A percentile compares a stretch with the other conserved stretches of the same genome.
Evolutionary conservation across 2,888 invertebrate species (phyloP).

Genomic region (Spisula solida): DNA sequence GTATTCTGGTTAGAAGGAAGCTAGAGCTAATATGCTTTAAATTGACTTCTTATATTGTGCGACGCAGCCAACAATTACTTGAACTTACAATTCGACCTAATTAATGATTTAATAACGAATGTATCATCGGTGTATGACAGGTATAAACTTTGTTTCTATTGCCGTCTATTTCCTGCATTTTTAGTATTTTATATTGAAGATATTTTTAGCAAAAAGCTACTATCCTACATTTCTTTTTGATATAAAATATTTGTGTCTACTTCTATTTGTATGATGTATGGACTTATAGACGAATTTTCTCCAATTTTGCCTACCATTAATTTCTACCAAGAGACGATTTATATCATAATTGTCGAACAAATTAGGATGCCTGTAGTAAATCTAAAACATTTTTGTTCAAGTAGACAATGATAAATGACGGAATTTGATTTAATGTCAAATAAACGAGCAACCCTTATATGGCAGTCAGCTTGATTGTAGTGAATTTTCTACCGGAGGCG

Average conservation of each 20-base stretch:
- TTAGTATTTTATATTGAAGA: too few species aligned
- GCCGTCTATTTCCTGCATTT: not conserved
- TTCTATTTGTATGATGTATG: not conserved
- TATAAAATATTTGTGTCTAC: not conserved
- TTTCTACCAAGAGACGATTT: not conserved
- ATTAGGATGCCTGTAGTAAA: not conserved
- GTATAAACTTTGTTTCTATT: not conserved
- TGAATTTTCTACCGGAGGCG: not conserved
- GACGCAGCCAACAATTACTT: not conserved
- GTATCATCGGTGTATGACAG: not conserved
- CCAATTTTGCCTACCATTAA: not conserved
- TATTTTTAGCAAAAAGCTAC: not conserved
- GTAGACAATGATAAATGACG: not conserved
- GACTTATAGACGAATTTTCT: not conserved
- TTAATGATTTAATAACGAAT: conserved; percentile 1
- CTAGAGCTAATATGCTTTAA: too few species aligned
- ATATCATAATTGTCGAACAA: not conserved
- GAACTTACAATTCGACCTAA: not conserved
- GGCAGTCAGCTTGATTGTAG: not conserved
- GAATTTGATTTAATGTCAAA: not conserved
- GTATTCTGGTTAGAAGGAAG: not conserved
- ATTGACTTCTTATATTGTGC: not conserved
- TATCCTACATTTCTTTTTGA: not conserved
- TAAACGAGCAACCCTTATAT: not conserved
- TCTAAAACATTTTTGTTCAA: not conserved